Conservation (phyloP, 2,797 vertebrate species). For the Neomorphus geoffroyi region DNA sequence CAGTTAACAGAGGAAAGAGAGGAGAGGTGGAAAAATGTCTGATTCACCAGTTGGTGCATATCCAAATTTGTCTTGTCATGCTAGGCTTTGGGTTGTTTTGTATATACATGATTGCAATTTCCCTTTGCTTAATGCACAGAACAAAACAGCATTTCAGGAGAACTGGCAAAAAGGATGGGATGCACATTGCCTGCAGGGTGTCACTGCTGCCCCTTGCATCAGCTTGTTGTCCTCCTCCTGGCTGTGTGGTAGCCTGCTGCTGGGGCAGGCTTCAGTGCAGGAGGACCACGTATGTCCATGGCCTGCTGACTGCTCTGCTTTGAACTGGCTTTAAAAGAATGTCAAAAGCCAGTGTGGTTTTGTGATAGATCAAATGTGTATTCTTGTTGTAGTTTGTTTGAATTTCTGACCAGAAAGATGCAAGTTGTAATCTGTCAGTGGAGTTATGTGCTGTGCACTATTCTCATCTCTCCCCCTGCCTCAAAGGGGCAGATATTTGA, state of each 20-base stretch:
- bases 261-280: rapidly evolving
- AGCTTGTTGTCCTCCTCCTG: not conserved
- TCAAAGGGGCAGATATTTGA: not conserved
- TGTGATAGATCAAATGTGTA: not conserved
- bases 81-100: not conserved
- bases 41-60: not conserved
- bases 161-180: not conserved
- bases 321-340: not conserved
- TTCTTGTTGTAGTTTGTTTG: not conserved
- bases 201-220: rapidly evolving
- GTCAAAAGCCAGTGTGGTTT: not conserved
- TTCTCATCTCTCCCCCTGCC: not conserved
- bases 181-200: rapidly evolving
- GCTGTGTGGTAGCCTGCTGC: rapidly evolving
- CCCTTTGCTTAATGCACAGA: not conserved
- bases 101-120: not conserved
- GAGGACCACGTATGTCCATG: rapidly evolving
- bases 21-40: not conserved
- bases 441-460: rapidly evolving
- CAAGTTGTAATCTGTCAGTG: not conserved
- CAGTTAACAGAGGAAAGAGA: not conserved
- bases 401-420: not conserved
- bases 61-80: not conserved
- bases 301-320: not conserved
- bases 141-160: not conserved